Conservation (phyloP, 92 coral and sea anemone species). For the Siderastrea siderea region DNA sequence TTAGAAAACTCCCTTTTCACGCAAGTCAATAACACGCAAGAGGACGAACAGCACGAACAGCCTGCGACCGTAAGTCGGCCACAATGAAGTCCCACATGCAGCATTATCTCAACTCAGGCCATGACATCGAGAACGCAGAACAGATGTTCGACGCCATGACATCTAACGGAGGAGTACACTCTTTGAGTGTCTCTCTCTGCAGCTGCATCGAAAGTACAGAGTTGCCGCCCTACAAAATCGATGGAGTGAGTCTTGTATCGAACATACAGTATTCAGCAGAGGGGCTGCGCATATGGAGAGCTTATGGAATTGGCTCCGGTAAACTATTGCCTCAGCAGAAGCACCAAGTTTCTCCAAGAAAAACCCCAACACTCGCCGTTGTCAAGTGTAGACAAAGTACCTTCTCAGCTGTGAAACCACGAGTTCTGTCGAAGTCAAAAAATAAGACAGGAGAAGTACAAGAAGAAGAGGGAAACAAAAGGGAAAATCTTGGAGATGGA, state of each 20-base stretch:
- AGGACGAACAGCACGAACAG: conserved; percentile 2
- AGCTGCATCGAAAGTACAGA: conserved; percentile 25
- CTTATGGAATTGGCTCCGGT: conserved; percentile 29
- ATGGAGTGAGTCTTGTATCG: conserved; percentile 37
- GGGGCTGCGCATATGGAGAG: conserved; percentile 45
- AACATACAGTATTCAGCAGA: conserved; percentile 46
- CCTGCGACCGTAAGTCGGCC: conserved; percentile 63
- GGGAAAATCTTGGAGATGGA: no score
- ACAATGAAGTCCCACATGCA: conserved; percentile 68
- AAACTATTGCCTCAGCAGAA: no score
- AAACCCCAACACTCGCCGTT: conserved; percentile 24
- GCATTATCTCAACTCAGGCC: conserved; percentile 51
- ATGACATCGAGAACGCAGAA: conserved; percentile 66
- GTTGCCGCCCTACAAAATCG: conserved; percentile 37
- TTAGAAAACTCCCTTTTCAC: neutral
- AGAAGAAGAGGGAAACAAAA: neutral
- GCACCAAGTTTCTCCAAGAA: conserved; percentile 5
- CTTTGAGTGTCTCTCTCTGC: conserved; percentile 58
- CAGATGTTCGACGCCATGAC: conserved; percentile 70
- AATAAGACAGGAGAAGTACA: conserved; percentile 1
- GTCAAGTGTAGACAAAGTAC: neutral
- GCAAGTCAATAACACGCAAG: neutral
- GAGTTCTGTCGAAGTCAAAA: conserved; percentile 34
- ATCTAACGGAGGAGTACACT: conserved; percentile 65
- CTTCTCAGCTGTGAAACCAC: no score